phyloP scores from a whole-genome alignment of 2,113 vertebrate species.

The Petroica traversi region DNA sequence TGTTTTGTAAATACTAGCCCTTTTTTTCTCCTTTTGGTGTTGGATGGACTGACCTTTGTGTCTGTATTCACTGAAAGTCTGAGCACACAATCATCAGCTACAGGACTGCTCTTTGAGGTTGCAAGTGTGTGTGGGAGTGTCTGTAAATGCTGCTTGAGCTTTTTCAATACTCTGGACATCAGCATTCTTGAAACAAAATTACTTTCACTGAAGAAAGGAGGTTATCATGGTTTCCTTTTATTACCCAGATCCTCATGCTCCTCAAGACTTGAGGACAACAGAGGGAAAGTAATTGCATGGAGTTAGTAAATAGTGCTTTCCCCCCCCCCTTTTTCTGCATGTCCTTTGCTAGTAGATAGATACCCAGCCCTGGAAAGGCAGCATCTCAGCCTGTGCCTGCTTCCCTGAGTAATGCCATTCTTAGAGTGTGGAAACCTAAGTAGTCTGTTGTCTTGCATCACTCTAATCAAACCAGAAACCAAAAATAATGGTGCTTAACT shows the following conservation, averaged over 20 bases:
- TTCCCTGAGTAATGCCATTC: background rate
- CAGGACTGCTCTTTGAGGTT: background rate
- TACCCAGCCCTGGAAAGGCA: background rate
- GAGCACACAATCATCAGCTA: background rate
- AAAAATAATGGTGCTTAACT: background rate
- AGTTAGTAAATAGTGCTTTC: background rate
- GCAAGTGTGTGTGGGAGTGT: background rate
- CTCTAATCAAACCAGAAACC: background rate
- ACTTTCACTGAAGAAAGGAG: background rate
- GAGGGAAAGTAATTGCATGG: background rate
- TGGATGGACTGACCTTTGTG: background rate
- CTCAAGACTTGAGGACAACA: background rate
- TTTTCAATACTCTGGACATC: background rate
- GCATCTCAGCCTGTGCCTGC: background rate
- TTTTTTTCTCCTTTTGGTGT: background rate
- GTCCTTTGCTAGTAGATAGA: background rate
- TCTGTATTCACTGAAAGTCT: background rate
- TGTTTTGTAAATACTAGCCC: background rate
- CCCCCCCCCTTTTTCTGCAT: rapidly evolving
- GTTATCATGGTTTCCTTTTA: background rate
- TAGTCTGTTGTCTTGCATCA: background rate
- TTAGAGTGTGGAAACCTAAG: background rate
- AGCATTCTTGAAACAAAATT: background rate
- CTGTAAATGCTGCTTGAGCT: background rate
- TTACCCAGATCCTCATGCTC: background rate